Evolutionary conservation across 2,797 vertebrate genomes (phyloP), one percentile per base, ranked within the genome.

Genomic region (Malurus splendens): DNA sequence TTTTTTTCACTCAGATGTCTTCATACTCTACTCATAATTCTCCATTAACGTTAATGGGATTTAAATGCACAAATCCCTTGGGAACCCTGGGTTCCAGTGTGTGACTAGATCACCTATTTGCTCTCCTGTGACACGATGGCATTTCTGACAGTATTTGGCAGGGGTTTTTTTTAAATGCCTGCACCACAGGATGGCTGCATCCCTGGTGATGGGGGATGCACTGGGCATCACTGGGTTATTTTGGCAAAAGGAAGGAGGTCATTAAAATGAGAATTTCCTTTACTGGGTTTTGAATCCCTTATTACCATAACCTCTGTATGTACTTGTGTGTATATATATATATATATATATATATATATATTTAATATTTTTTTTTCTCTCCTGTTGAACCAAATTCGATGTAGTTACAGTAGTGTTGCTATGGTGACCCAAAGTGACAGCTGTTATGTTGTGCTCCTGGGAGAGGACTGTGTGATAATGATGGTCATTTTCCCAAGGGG

Each of bases 361-460:
- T 60, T 39, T 33, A 33, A 33, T 33, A 33, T 33, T 33, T n/a
- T 48, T 44, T 32, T 74, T 93, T 67, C 90, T 61, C 79, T 91
- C 51, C 76, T 76, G 36, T 95, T 96, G 95, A 54, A 84, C 81
- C 48, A 15, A 27, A 85, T 91, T 79, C 0, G 4, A 3, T 84
- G 92, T 96, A 84, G 84, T 96, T 96, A 94, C 95, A 95, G 96
- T 85, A 90, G 77, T 94, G 98, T 98, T 98, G 96, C 98, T 96
- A 96, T 94, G 96, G 98, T 96, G 97, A 98, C 96, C 82, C 32
- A 11, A 94, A 92, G 94, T 96, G 96, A 98, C 97, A 98, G 98
- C 96, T 96, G 96, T 96, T 97, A 96, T 97, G 96, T 95, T 84
- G 70, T 94, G 93, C 95, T 92, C 90, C 87, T 76, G 8, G 42